Evolutionary conservation across 2,797 vertebrate genomes (phyloP), one percentile per base, ranked within the genome.

Genomic region (Prunella strophiata): DNA sequence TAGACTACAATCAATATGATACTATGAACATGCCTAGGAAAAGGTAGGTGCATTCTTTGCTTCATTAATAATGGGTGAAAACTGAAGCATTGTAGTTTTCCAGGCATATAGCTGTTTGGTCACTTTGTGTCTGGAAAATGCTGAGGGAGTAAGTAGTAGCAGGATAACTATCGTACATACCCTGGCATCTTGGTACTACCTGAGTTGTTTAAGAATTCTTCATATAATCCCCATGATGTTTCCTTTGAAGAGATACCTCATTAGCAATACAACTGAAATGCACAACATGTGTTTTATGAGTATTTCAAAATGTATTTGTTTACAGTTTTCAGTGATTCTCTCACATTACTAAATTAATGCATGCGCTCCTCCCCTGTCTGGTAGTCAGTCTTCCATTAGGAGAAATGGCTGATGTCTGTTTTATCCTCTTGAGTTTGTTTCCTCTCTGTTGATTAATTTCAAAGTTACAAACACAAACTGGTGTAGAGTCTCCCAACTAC

Each of bases 301-400:
- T 70, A 92, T 91, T 94, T 85, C 71, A 82, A 94, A 94, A 85
- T 55, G 48, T 38, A 82, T 45, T 87, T 95, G 74, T 89, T 91
- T 89, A 92, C 63, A 76, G 40, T 70, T 93, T 73, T 85, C 40
- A 89, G 71, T 27, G 55, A 91, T 89, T 92, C 67, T 91, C 80
- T 54, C 70, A 72, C 42, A 40, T 40, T 82, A 89, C 76, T 87
- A 82, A 85, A 92, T 79, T 52, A 91, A 89, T 4, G 2, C 43
- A 62, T 13, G 40, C 5, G 9, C 59, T 92, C 63, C 48, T 79
- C 67, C 71, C 71, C 63, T 9, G 1, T 63, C 75, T 89, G 74
- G 59, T 73, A 87, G 55, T 62, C 70, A 84, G 30, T 62, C 36
- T 66, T 87, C 77, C 71, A 68, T 58, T 54, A 52, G 16, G 45